Percentiles rank a stretch among this genome's conserved stretches.
phyloP scores from a whole-genome alignment of 2,113 vertebrate species.

The Corydoras sp. region DNA sequence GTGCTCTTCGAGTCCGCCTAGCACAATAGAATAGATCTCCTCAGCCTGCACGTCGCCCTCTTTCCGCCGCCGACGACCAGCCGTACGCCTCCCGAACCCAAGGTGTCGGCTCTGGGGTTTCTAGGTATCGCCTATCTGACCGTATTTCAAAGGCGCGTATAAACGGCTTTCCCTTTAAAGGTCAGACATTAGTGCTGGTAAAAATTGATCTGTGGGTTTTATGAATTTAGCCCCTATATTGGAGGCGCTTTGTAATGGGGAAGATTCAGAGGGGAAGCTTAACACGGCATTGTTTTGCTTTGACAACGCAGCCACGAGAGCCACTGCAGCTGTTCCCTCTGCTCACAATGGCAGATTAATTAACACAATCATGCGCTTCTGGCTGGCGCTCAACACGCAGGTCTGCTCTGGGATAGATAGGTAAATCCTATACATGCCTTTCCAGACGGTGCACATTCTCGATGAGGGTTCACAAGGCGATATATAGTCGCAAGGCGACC shows the following conservation, averaged over 20 bases:
- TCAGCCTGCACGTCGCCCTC: conserved; percentile 59
- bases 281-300: conserved; percentile 98
- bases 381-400: conserved; percentile 96
- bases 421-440: conserved; percentile 97
- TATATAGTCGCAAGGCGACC: conserved; percentile 77
- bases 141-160: conserved; percentile 88
- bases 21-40: conserved; percentile 72
- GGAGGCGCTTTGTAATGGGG: conserved; percentile 90
- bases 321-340: conserved; percentile 96
- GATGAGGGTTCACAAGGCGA: conserved; percentile 77
- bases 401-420: conserved; percentile 98
- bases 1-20: conserved; percentile 66
- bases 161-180: conserved; percentile 83
- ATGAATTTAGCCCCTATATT: conserved; percentile 94
- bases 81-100: conserved; percentile 85
- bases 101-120: conserved; percentile 73
- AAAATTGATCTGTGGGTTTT: conserved; percentile 92
- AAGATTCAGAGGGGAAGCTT: conserved; percentile 95
- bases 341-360: conserved; percentile 99
- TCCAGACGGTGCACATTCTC: conserved; percentile 83
- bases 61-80: conserved; percentile 44
- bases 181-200: conserved; percentile 92
- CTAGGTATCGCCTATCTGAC: conserved; percentile 85
- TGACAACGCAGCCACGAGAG: conserved; percentile 96
- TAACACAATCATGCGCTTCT: conserved; percentile 99